These are phyloP conservation scores for Pogona vitticeps DNA, from an alignment of 2,113 vertebrate genomes.

Conservation along the genomic window DNA sequence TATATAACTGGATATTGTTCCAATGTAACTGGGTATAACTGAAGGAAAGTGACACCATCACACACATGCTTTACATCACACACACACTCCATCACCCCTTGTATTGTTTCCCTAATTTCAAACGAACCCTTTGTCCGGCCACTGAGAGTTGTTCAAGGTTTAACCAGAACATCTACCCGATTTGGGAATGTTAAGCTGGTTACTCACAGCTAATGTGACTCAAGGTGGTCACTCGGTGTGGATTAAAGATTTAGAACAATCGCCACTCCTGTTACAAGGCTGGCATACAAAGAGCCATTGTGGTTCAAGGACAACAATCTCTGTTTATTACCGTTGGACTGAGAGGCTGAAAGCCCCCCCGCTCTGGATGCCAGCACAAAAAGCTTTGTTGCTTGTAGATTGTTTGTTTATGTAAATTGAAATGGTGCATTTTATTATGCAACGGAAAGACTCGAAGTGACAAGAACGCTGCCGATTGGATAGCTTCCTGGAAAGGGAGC, in stretches of 20 bases:
- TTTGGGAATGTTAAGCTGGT: constrained; percentile 86
- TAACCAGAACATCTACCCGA: constrained; percentile 58
- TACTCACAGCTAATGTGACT: constrained; percentile 64
- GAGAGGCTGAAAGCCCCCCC: constrained; percentile 75
- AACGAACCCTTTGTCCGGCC: constrained; percentile 15
- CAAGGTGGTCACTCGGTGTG: constrained; percentile 81
- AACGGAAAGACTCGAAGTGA: constrained; percentile 51
- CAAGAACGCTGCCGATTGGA: constrained; percentile 60
- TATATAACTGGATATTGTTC: constrained; percentile 2
- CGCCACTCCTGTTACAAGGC: constrained; percentile 76
- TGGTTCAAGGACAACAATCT: constrained; percentile 81
- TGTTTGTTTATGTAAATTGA: constrained; percentile 79
- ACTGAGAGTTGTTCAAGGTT: constrained; percentile 44
- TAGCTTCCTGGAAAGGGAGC: constrained; percentile 15
- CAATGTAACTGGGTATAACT: background rate
- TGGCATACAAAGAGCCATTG: constrained; percentile 86
- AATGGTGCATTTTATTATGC: constrained; percentile 72
- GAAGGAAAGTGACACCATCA: rapidly evolving
- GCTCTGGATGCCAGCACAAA: constrained; percentile 73
- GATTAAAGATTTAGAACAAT: constrained; percentile 87
- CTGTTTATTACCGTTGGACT: constrained; percentile 75
- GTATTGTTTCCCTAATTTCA: constrained; percentile 7
- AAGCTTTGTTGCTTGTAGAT: constrained; percentile 73
- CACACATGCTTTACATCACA: background rate
- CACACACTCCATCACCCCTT: background rate